Conservation (phyloP, 2,797 vertebrate species). For the Xiphorhynchus erythropygius region DNA sequence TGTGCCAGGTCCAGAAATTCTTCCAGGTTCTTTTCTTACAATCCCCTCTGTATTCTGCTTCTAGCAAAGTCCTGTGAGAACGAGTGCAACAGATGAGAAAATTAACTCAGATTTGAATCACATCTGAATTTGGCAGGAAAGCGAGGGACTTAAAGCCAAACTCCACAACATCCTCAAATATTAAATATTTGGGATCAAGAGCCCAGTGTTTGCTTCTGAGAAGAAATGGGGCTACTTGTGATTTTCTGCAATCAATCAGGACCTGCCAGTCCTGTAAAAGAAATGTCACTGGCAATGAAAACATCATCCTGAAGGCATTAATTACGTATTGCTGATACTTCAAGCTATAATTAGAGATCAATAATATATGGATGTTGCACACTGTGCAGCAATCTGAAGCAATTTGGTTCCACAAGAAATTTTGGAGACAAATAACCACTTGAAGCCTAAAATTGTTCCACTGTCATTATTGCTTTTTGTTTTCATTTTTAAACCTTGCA, state of each 20-base stretch:
- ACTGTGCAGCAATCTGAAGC: neutral
- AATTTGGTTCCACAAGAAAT: neutral
- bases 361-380: neutral
- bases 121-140: constrained; percentile 25
- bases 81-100: constrained; percentile 23
- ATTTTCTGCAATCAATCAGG: neutral
- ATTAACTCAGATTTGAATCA: constrained; percentile 11
- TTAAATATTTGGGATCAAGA: neutral
- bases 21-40: neutral
- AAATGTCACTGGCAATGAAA: neutral
- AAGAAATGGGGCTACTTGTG: neutral
- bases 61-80: neutral
- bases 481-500: neutral
- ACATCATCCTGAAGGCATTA: neutral
- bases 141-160: neutral
- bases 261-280: neutral
- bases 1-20: neutral
- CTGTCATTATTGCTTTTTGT: neutral
- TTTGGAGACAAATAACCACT: neutral
- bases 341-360: neutral
- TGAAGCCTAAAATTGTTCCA: neutral
- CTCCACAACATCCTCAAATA: neutral
- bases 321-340: neutral
- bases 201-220: constrained; percentile 7
- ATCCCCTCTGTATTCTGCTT: neutral